Percentiles rank a stretch among this genome's conserved stretches.
phyloP scores from a whole-genome alignment of 2,797 vertebrate species.

The Betta splendens region DNA sequence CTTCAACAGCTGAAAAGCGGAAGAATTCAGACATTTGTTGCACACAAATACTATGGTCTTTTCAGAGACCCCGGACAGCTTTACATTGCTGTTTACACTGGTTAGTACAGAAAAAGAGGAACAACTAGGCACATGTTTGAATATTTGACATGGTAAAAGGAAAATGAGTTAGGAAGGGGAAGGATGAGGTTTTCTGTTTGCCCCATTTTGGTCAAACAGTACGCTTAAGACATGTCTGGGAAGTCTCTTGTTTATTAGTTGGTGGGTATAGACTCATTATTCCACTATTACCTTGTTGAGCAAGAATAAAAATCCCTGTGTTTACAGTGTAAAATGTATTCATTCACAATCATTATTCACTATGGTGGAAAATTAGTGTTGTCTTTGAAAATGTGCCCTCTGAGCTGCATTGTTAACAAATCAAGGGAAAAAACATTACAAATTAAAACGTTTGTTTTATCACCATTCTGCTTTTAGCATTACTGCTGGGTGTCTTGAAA shows the following conservation, averaged over 20 bases:
- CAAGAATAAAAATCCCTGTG: conserved; percentile 13
- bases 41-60: neutral
- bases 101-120: no score
- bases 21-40: neutral
- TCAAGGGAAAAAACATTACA: no score
- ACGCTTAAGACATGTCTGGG: neutral
- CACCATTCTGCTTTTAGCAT: no score
- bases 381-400: no score
- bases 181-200: conserved; percentile 39
- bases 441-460: no score
- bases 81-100: no score
- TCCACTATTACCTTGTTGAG: conserved; percentile 3
- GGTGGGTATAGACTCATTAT: conserved; percentile 1
- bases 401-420: no score
- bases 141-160: conserved; percentile 43
- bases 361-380: no score
- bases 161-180: conserved; percentile 20
- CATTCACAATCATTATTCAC: no score
- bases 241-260: neutral
- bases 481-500: no score
- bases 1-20: neutral
- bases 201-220: neutral
- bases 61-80: neutral
- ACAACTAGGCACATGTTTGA: conserved; percentile 15
- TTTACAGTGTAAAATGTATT: neutral